phyloP scores from a whole-genome alignment of 2,113 vertebrate species.

The Thamnophis sirtalis region DNA sequence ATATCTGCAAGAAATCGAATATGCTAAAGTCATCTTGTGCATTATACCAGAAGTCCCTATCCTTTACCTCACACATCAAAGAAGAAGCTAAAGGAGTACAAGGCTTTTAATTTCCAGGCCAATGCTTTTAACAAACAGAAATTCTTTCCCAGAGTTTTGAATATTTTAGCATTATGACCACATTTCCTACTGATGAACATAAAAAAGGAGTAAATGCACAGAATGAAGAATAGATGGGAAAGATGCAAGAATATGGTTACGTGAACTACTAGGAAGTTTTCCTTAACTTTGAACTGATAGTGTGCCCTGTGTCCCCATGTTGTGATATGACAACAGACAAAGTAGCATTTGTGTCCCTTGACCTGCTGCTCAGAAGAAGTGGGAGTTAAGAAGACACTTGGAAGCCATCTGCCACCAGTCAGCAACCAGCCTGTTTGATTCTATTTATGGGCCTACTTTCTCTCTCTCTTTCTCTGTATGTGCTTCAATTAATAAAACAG shows the following conservation, averaged over 20 bases:
- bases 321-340: not conserved
- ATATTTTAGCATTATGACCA: not conserved
- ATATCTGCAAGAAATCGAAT: not conserved
- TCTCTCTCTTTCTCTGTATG: not conserved
- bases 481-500: not conserved
- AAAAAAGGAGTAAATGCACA: not conserved
- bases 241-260: not conserved
- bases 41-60: not conserved
- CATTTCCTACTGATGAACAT: not conserved
- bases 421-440: not conserved
- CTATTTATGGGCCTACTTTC: not conserved
- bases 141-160: not conserved
- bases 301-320: not conserved
- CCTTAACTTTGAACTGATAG: not conserved
- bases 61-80: not conserved
- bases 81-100: not conserved
- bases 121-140: not conserved
- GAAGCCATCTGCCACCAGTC: not conserved
- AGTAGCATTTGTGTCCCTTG: slow-evolving; percentile 3
- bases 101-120: not conserved
- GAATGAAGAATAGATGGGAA: not conserved
- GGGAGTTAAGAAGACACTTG: not conserved
- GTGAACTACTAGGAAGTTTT: not conserved
- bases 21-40: not conserved
- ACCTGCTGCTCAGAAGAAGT: not conserved